Percentiles rank a stretch among this genome's conserved stretches.
Conservation (phyloP, 1,140 invertebrate genomes). For the Dysdera silvatica region DNA sequence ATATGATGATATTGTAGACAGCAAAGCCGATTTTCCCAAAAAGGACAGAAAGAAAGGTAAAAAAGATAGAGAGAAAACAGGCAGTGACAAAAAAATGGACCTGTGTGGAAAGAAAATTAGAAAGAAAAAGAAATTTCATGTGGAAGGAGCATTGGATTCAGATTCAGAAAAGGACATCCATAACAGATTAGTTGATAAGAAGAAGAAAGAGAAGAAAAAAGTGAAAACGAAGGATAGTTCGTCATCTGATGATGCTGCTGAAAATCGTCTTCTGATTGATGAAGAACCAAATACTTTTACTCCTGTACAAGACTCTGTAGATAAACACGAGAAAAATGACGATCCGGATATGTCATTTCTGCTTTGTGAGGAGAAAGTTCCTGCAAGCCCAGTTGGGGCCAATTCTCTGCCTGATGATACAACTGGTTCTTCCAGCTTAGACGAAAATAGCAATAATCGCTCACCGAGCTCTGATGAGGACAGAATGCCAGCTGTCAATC, state of each 20-base stretch:
- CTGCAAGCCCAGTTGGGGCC: constrained; percentile 29
- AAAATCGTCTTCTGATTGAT: constrained; percentile 26
- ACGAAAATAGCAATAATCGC: not conserved
- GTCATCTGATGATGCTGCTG: constrained; percentile 20
- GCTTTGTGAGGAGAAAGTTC: constrained; percentile 77
- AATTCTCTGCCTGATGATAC: constrained; percentile 8
- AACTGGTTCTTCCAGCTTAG: constrained; percentile 18
- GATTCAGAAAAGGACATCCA: constrained; percentile 21
- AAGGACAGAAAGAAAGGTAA: constrained; percentile 42
- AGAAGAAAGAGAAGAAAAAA: constrained; percentile 26
- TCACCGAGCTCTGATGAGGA: not conserved
- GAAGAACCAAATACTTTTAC: not conserved
- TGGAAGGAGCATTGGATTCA: constrained; percentile 21
- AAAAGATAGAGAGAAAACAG: constrained; percentile 28
- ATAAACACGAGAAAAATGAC: constrained; percentile 22
- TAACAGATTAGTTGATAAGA: constrained; percentile 17
- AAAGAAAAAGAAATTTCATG: constrained; percentile 28
- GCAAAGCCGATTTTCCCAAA: constrained; percentile 23
- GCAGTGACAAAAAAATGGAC: constrained; percentile 24
- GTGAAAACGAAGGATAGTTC: constrained; percentile 25
- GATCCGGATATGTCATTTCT: constrained; percentile 41
- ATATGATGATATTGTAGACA: constrained; percentile 27
- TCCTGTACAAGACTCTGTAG: not conserved
- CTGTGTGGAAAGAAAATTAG: constrained; percentile 30
- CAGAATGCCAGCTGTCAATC: too few species aligned